Evolutionary conservation across 2,113 vertebrate species (phyloP).

Genomic region (Salvator merianae): DNA sequence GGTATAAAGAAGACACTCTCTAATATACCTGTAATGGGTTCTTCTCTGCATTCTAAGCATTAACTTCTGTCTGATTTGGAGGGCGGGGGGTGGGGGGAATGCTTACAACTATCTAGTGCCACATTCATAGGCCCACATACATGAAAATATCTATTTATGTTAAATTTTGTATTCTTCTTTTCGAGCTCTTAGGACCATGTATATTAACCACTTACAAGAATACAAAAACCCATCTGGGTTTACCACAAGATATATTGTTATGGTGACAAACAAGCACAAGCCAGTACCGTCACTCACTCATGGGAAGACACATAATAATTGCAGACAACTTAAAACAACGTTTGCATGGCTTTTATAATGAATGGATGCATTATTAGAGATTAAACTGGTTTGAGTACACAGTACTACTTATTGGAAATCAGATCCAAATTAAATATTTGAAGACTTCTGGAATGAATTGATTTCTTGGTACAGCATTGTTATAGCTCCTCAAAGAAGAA

Average conservation of each 20-base stretch:
- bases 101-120: rapidly evolving
- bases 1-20: not conserved
- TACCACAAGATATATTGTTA: not conserved
- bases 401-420: not conserved
- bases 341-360: not conserved
- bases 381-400: not conserved
- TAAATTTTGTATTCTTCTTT: not conserved
- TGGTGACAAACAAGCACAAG: not conserved
- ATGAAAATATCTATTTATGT: not conserved
- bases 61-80: conserved; percentile 19
- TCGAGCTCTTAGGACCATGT: not conserved
- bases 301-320: not conserved
- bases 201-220: not conserved
- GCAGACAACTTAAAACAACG: too few relatives aligned
- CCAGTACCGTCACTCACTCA: not conserved
- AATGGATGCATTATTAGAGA: not conserved
- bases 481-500: not conserved
- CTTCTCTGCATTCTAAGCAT: conserved; percentile 11
- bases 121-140: not conserved
- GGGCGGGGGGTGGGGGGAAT: conserved; percentile 8
- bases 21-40: conserved; percentile 14
- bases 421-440: not conserved
- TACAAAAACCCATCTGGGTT: not conserved
- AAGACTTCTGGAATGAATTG: not conserved
- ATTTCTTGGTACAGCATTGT: not conserved